Evolutionary conservation across 1,140 invertebrate genomes (phyloP), one percentile per base, ranked within the genome.

Genomic region (Atopsyche davidsoni): DNA sequence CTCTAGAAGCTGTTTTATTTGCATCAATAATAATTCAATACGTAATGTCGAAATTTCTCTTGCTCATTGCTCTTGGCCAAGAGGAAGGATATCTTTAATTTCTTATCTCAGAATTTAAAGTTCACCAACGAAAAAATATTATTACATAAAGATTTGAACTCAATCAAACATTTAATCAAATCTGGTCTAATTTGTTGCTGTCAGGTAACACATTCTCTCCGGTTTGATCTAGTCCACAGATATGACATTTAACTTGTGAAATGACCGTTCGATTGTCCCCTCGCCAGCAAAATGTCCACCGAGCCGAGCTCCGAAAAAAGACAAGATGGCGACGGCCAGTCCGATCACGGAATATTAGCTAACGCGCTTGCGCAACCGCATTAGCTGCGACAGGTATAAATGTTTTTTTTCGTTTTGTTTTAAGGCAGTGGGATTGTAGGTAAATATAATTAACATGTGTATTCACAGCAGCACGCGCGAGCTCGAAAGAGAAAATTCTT

Each of bases 341-440:
- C 43, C 17, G 36, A 50, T 51, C 53, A 55, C 53, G 53, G 46
- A 49, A 24, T 25, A 41, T 55, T 55, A 28, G 43, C 53, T 42
- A 55, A 39, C 17, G n/a, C 13, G 11, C 35, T 55, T 55, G 34
- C 43, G 25, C 32, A 55, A 55, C 19, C 14, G 28, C 51, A 36
- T 35, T 46, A 45, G 32, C 32, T 42, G 21, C 18, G 28, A 9
- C 45, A 53, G 31, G 31, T 52, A 46, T n/a, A n/a, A n/a, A n/a
- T n/a, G n/a, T n/a, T n/a, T n/a, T 53, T 47, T 43, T 16, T 16
- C 36, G 39, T 44, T 22, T 42, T 32, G 9, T 14, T 7, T 17
- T 25, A 32, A 19, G 31, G 7, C 32, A 10, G 22, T 22, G 4
- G 28, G 13, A 41, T 41, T 23, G 39, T 36, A 25, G 13, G 10